These are phyloP conservation scores for Barnardius zonarius DNA, from an alignment of 2,113 vertebrate genomes.

Conservation along the genomic window DNA sequence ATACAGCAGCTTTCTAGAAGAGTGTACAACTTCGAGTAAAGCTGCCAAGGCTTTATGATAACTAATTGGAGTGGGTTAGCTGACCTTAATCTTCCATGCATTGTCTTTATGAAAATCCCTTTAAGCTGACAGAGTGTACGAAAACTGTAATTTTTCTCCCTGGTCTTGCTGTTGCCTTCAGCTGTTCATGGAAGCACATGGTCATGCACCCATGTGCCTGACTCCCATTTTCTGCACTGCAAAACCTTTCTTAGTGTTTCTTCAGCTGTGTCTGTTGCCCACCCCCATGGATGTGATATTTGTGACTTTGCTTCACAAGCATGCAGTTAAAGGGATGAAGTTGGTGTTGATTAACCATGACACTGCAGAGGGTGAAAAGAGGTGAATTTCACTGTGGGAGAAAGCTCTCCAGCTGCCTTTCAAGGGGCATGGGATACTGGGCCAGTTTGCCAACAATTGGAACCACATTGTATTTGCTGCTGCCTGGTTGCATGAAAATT, in stretches of 20 bases:
- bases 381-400: not conserved
- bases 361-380: not conserved
- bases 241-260: not conserved
- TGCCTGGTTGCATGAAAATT: not conserved
- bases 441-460: not conserved
- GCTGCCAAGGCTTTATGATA: not conserved
- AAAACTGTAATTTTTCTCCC: not conserved
- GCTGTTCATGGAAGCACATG: not conserved
- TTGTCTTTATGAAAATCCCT: conserved; percentile 23
- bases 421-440: not conserved
- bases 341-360: not conserved
- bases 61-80: not conserved
- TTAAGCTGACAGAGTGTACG: not conserved
- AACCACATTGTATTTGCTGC: not conserved
- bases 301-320: not conserved
- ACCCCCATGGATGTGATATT: not conserved
- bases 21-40: not conserved
- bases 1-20: not conserved
- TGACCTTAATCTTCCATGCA: conserved; percentile 5
- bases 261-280: not conserved
- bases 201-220: rapidly evolving
- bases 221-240: not conserved
- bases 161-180: not conserved
- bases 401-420: not conserved
- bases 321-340: not conserved